Evolutionary conservation across 2,113 vertebrate genomes (phyloP), one percentile per base, ranked within the genome.

Genomic region (Nyctereutes procyonoides): DNA sequence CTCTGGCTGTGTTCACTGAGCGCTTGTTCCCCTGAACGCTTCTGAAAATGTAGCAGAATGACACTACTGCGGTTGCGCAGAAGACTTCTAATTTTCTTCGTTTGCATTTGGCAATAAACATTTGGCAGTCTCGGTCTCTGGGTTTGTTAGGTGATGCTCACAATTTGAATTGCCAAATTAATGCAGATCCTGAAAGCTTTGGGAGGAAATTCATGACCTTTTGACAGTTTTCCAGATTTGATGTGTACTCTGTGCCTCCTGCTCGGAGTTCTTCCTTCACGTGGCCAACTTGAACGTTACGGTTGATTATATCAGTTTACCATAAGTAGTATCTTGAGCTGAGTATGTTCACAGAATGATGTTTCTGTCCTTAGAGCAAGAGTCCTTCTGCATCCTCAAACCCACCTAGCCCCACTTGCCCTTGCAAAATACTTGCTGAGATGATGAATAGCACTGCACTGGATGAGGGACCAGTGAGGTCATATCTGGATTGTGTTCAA

Each of bases 401-500:
- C 77, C 74, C 58, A 51, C 91, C 95, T 65, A 3, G 69, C 90
- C 97, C 84, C 95, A 60, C 89, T 48, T 58, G 55, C 30, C 80
- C 58, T 81, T 53, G 74, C 67, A 87, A 15, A 91, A 80, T 87
- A 26, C 17, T 63, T 28, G 12, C 76, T 51, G 77, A 87, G 76
- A 80, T 96, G 93, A 96, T 69, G 48, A 60, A 81, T 16, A 30
- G 58, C 80, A 28, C 56, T 48, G 43, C 65, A 11, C 73, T 65
- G 38, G 48, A 12, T 35, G 92, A 96, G 92, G 94, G 82, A 53
- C 74, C 22, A 8, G 58, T 96, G 96, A 97, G 76, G 83, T 97
- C 97, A 97, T 67, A 63, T 83, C 97, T 97, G 93, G 92, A 88
- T 77, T 48, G 51, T 53, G 9, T 73, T 95, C 96, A 96, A 2